Evolutionary conservation across 2,797 vertebrate species (phyloP), one percentile per base, ranked within the genome.

Genomic region (Sphaeramia orbicularis): DNA sequence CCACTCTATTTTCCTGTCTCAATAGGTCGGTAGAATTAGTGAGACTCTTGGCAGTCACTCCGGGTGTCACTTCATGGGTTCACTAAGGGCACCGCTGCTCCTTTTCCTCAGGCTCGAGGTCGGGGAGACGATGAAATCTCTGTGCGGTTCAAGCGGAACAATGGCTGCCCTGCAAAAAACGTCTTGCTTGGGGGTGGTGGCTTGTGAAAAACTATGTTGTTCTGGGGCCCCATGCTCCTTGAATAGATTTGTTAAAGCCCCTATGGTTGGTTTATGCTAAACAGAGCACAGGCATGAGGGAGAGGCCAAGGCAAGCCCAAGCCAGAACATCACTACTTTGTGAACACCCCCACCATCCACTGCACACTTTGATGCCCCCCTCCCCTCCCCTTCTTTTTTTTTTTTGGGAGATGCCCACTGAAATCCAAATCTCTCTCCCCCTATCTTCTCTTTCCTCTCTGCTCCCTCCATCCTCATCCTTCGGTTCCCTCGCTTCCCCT

Each of bases 221-320:
- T 94, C 85, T 88, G 88, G 85, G 85, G 92, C 88, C 93, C 88
- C 92, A 76, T 85, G 91, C 85, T 72, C 85, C 89, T 93, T 96
- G 96, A 97, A 98, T 96, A 96, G 96, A 96, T 96, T 96, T 96
- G 96, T 96, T 96, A 97, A 97, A 95, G 91, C 89, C 94, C 91
- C 93, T 89, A 90, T 90, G 92, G 95, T 94, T 95, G 96, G 94
- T 95, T 94, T 95, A 95, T 95, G 95, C 95, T 94, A 96, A 95
- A 93, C 89, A 94, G 93, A 92, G 80, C 91, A 85, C 91, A 92
- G 89, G 90, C 89, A 87, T 92, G 89, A 94, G 89, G 93, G 91
- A 88, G 90, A 93, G 92, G 90, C 91, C 89, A 86, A 93, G 90
- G 89, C 91, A 82, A 91, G 89, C 83, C 91, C 85, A 87, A 92